Conservation (phyloP, 2,888 invertebrate genomes). For the Scaptomyza caliginosa region DNA sequence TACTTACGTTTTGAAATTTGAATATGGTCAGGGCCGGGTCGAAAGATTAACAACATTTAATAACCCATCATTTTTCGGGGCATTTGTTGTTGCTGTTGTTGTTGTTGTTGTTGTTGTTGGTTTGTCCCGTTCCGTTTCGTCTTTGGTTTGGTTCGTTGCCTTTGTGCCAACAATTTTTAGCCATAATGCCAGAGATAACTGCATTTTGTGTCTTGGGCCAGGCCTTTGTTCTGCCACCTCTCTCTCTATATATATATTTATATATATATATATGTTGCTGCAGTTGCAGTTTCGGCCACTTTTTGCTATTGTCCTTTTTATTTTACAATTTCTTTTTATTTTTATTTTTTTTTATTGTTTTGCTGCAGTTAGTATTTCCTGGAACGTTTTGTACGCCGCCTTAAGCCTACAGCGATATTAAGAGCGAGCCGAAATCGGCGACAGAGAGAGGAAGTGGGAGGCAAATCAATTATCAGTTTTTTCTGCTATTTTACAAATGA, state of each 20-base stretch:
- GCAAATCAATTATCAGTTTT: constrained; percentile 45
- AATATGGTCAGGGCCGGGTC: constrained; percentile 57
- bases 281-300: constrained; percentile 49
- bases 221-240: constrained; percentile 43
- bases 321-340: constrained; percentile 54
- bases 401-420: constrained; percentile 26
- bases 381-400: constrained; percentile 32
- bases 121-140: constrained; percentile 31
- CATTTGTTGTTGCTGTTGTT: constrained; percentile 24
- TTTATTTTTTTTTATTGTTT: constrained; percentile 58
- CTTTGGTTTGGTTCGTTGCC: constrained; percentile 11
- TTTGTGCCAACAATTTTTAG: constrained; percentile 58
- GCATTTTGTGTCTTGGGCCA: constrained; percentile 60
- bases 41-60: constrained; percentile 78
- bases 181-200: constrained; percentile 65
- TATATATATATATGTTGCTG: background rate
- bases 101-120: constrained; percentile 21
- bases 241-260: background rate
- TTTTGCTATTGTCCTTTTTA: constrained; percentile 67
- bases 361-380: constrained; percentile 46
- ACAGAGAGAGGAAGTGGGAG: background rate
- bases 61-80: constrained; percentile 70
- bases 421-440: constrained; percentile 11
- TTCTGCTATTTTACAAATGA: constrained; percentile 13
- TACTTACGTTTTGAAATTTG: constrained; percentile 65